Evolutionary conservation across 2,113 vertebrate species (phyloP), one percentile per base, ranked within the genome.

Genomic region (Heterotis niloticus): DNA sequence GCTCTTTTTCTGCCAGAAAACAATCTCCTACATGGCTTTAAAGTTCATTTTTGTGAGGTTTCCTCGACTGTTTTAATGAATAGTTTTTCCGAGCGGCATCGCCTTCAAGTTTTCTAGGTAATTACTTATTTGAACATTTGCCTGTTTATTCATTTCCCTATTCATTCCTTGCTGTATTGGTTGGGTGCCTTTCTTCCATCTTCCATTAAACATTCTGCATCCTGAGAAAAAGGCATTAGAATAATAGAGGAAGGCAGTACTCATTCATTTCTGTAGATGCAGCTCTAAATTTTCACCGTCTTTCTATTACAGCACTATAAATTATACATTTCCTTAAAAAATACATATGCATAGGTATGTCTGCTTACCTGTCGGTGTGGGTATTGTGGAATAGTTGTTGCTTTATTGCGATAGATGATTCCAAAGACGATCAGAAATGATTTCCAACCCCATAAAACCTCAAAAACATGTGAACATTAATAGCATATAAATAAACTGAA

Each of bases 271-370:
- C 29, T 34, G 71, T 64, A 66, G 56, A 52, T 74, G 76, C 57
- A 56, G 76, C 65, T 68, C 75, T 76, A 79, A 81, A 79, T 83
- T 62, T 78, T 78, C 68, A n/a, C 76, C 77, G 79, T 80, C 56
- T 73, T 82, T 79, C 81, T 81, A 82, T 67, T 64, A 62, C n/a
- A 24, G 7, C 57, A 78, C n/a, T 24, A 81, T 78, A 75, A 83
- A 82, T 75, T 78, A 76, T 79, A 67, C 44, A 82, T 82, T 65
- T 70, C 28, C 68, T 51, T 34, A 29, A 57, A 44, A 56, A 78
- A 1, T 4, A 62, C 13, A 44, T 44, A 44, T 44, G 34, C 34
- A 44, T 44, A n/a, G n/a, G n/a, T n/a, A 44, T 44, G 7, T 44
- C 34, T 44, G 34, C 34, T 44, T 7, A 44, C 34, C 34, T 44